Evolutionary conservation across 2,113 vertebrate genomes (phyloP).

Genomic region (Grammomys dolichurus): DNA sequence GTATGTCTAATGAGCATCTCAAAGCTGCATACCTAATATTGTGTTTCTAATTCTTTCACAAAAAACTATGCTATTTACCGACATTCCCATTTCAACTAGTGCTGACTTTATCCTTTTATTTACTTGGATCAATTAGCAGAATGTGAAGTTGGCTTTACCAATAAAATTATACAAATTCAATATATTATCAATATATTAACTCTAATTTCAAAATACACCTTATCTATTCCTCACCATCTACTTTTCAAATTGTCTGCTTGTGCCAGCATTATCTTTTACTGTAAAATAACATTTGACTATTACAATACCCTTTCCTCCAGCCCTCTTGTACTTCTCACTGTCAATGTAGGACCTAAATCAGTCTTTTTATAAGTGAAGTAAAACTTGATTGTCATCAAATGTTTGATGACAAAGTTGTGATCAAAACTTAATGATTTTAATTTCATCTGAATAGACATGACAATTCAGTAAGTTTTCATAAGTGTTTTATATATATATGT

Average conservation of each 20-base stretch:
- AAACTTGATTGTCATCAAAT: background rate
- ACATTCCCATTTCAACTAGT: background rate
- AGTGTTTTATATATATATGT: too few species aligned
- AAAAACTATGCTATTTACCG: background rate
- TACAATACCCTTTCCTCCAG: background rate
- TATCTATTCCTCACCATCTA: background rate
- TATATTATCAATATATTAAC: background rate
- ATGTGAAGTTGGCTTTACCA: background rate
- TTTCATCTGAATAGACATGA: slow-evolving; percentile 4
- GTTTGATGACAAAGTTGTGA: background rate
- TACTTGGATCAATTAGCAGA: background rate
- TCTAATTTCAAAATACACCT: background rate
- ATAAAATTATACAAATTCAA: background rate
- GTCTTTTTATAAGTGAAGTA: background rate
- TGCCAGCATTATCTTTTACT: background rate
- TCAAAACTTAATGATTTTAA: background rate
- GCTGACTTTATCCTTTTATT: background rate
- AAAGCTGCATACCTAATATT: background rate
- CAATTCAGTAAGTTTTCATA: background rate
- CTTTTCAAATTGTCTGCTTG: background rate
- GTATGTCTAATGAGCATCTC: background rate
- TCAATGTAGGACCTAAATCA: background rate
- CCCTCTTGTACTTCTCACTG: background rate
- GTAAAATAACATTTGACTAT: background rate
- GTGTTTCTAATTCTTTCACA: background rate